Evolutionary conservation across 2,888 invertebrate genomes (phyloP).

Genomic region (Nemotelus pantherinus): DNA sequence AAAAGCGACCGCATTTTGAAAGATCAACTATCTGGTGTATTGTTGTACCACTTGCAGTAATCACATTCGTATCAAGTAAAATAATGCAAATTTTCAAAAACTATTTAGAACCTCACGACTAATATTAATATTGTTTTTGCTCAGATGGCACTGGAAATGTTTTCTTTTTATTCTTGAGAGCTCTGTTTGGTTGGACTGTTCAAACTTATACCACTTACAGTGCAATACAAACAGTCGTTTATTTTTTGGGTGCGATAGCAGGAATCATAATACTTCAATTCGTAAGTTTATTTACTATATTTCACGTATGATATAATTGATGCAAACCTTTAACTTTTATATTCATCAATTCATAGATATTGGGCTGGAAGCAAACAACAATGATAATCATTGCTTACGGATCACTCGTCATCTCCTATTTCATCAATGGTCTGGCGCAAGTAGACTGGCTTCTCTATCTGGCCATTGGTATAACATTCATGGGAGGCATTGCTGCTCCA

Average conservation of each 20-base stretch:
- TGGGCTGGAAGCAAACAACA: not conserved
- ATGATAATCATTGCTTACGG: conserved; percentile 53
- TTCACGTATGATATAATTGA: not conserved
- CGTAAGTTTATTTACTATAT: conserved; percentile 51
- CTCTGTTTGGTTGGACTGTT: conserved; percentile 74
- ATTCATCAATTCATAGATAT: not conserved
- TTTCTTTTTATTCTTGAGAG: conserved; percentile 72
- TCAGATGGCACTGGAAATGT: conserved; percentile 62
- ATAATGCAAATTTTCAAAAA: not conserved
- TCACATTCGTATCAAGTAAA: conserved; percentile 55
- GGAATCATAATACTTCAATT: conserved; percentile 70
- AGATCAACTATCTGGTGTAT: conserved; percentile 63
- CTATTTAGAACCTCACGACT: not conserved
- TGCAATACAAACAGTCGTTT: conserved; percentile 66
- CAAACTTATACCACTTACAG: conserved; percentile 70
- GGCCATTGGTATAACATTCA: conserved; percentile 59
- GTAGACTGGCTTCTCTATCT: conserved; percentile 55
- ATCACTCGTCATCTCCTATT: conserved; percentile 58
- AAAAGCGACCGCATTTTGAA: conserved; percentile 60
- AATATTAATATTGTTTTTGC: not conserved
- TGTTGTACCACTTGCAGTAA: conserved; percentile 60
- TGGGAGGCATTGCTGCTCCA: conserved; percentile 61
- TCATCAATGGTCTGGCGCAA: conserved; percentile 57
- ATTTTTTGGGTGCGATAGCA: conserved; percentile 69
- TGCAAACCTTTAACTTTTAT: too few relatives aligned